Evolutionary conservation across 1,140 invertebrate species (phyloP), one percentile per base, ranked within the genome.

Genomic region (Apis cerana): DNA sequence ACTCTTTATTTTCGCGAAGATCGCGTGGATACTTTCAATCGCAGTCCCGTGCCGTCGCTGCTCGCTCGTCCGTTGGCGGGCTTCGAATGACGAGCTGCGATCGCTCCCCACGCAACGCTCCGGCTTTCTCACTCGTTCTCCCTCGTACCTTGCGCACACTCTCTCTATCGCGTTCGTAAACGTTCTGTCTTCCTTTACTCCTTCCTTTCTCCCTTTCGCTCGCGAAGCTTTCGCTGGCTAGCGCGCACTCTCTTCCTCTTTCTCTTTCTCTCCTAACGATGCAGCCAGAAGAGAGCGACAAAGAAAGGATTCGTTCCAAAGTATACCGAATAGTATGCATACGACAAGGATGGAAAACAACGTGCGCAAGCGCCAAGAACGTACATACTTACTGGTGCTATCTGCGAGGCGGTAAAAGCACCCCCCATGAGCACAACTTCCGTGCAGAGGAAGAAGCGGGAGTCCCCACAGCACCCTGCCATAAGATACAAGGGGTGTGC

Each of bases 31-130:
- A 84, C 77, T 83, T 86, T 86, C 69, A 86, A 90, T 88, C 88
- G 87, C 85, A 86, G 85, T 91, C 91, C 90, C 86, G 87, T 90
- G 82, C 89, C 90, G 91, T 91, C 85, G 91, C 88, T 93, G 92
- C 90, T 92, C 92, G 92, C 92, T 92, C 92, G 91, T 92, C 92
- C 91, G 92, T 93, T 93, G 92, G 92, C 92, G 92, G 92, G 92
- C 92, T 93, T 93, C 91, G 92, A 93, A 93, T 93, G 92, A 93
- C 89, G 91, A 88, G 87, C 87, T 86, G 86, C 85, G 89, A 87
- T 92, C 89, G 83, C 84, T 90, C 86, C 85, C 89, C 90, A 90
- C 89, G 83, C 89, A 86, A 82, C 84, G 58, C 81, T 83, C 80
- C 88, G 82, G 77, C 85, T 83, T 85, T 82, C 85, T 88, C 82